These are phyloP conservation scores for Palythoa caribaeorum DNA, from an alignment of 92 coral and sea anemone genomes.

Conservation along the genomic window DNA sequence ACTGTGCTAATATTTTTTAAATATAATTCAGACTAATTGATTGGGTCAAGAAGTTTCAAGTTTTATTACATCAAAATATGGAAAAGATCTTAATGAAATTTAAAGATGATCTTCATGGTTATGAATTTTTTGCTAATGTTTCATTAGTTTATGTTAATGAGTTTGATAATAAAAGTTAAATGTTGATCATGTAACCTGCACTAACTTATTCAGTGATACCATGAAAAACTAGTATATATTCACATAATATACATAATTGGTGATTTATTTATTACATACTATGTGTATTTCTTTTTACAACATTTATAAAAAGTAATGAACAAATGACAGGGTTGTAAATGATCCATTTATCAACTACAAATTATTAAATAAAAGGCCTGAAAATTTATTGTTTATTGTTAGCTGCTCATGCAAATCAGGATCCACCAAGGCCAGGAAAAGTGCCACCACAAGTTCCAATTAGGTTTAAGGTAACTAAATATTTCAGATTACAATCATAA, in stretches of 20 bases:
- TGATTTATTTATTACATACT: not conserved
- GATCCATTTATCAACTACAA: not conserved
- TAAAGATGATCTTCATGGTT: too few relatives aligned
- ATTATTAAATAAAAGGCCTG: not conserved
- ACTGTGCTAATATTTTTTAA: too few relatives aligned
- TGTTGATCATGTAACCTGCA: not conserved
- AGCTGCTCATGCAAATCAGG: constrained; percentile 4
- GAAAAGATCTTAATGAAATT: too few relatives aligned
- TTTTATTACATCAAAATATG: too few relatives aligned
- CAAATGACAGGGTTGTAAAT: not conserved
- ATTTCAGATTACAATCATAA: not conserved
- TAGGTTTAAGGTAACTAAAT: not conserved
- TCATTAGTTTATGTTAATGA: too few relatives aligned
- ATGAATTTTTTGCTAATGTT: too few relatives aligned
- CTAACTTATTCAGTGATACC: too few relatives aligned
- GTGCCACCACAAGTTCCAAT: constrained; percentile 3
- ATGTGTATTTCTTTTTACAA: not conserved
- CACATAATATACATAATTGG: not conserved
- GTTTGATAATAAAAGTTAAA: too few relatives aligned
- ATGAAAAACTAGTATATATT: not conserved
- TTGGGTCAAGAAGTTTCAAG: too few relatives aligned
- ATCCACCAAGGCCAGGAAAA: constrained; percentile 19
- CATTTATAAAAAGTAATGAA: not conserved
- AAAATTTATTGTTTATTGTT: not conserved
- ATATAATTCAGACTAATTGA: too few relatives aligned